A percentile compares a stretch with the other conserved stretches of the same genome.
phyloP scores from a whole-genome alignment of 2,888 invertebrate genomes.

The Cheilosia vulpina region DNA sequence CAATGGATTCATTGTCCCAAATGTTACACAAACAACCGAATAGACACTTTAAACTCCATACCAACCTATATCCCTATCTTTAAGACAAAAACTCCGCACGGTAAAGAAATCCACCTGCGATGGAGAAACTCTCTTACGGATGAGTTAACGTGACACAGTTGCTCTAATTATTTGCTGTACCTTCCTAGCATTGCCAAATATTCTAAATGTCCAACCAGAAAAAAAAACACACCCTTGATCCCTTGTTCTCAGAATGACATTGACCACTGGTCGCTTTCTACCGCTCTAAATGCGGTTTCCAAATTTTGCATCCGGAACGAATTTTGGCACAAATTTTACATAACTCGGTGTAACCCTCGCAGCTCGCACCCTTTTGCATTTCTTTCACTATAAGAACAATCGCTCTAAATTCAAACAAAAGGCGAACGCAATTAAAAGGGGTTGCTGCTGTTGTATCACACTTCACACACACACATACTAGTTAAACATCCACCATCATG shows the following conservation, averaged over 20 bases:
- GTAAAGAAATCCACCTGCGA: neutral
- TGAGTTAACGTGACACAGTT: neutral
- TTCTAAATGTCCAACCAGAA: constrained; percentile 4
- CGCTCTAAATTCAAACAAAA: constrained; percentile 25
- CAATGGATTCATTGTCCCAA: no score
- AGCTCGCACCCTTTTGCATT: neutral
- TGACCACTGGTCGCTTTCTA: constrained; percentile 7
- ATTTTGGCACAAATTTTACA: constrained; percentile 29
- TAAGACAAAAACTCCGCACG: constrained; percentile 7
- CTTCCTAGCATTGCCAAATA: neutral
- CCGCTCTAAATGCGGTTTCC: constrained; percentile 30
- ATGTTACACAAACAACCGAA: no score
- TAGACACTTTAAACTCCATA: neutral
- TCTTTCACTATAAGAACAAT: neutral
- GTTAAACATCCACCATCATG: neutral
- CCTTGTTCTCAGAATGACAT: constrained; percentile 40
- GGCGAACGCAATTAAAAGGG: constrained; percentile 40
- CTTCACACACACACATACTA: constrained; percentile 31
- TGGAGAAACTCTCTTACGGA: neutral
- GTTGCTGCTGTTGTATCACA: constrained; percentile 23
- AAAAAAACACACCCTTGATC: constrained; percentile 21
- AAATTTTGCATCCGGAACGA: constrained; percentile 37
- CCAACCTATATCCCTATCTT: neutral
- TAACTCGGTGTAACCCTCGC: neutral
- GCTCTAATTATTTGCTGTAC: constrained; percentile 39